phyloP scores from a whole-genome alignment of 2,113 vertebrate genomes.

The Paradisaea rubra region DNA sequence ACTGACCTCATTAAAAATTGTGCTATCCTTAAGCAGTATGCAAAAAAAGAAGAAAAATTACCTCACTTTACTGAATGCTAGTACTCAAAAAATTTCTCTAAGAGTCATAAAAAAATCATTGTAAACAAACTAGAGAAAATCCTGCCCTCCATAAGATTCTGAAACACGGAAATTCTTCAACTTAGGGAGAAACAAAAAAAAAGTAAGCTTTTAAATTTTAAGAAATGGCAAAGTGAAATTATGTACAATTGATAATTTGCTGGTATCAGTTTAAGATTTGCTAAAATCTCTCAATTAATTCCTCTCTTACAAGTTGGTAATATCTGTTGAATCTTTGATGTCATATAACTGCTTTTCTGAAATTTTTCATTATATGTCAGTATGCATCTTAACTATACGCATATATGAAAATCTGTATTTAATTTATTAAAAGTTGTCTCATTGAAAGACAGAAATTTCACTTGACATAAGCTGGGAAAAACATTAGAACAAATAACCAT shows the following conservation, averaged over 20 bases:
- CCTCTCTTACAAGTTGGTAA: not conserved
- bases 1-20: not conserved
- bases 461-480: not conserved
- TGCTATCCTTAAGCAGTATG: not conserved
- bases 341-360: not conserved
- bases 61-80: not conserved
- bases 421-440: not conserved
- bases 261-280: not conserved
- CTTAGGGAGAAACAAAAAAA: not conserved
- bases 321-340: not conserved
- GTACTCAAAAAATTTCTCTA: not conserved
- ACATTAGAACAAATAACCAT: not conserved
- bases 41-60: not conserved
- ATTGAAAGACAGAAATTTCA: not conserved
- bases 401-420: not conserved
- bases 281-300: not conserved
- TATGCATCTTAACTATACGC: not conserved
- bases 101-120: not conserved
- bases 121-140: not conserved
- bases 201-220: not conserved
- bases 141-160: not conserved
- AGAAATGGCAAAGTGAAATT: not conserved
- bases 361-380: not conserved
- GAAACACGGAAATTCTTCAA: not conserved
- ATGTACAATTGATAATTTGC: not conserved